phyloP scores from a whole-genome alignment of 2,113 vertebrate species.

The Microcebus tavaratra region DNA sequence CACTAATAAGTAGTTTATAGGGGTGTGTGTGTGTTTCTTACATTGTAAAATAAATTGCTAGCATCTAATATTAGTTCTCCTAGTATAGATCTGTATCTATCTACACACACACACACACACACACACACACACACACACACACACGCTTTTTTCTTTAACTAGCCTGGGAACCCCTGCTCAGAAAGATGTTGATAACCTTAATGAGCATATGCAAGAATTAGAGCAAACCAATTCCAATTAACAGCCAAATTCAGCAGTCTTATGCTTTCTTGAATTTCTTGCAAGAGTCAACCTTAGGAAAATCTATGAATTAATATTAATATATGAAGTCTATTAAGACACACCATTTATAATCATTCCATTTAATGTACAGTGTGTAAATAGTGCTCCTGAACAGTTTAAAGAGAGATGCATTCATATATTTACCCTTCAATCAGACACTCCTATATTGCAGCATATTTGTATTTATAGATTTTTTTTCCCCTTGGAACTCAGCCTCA shows the following conservation, averaged over 20 bases:
- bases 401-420: constrained; percentile 27
- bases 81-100: neutral
- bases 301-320: constrained; percentile 62
- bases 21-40: neutral
- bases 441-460: constrained; percentile 68
- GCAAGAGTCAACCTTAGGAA: constrained; percentile 25
- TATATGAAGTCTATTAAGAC: constrained; percentile 37
- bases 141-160: neutral
- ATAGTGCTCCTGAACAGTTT: constrained; percentile 33
- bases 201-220: neutral
- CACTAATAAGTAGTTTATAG: neutral
- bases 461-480: constrained; percentile 73
- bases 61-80: neutral
- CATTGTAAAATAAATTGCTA: constrained; percentile 26
- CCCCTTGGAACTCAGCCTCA: constrained; percentile 67
- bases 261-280: constrained; percentile 24
- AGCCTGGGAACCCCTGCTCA: neutral
- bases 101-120: neutral
- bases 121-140: neutral
- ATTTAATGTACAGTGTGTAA: constrained; percentile 19
- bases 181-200: constrained; percentile 45
- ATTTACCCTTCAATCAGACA: constrained; percentile 71
- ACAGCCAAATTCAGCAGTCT: constrained; percentile 9
- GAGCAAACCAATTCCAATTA: constrained; percentile 49
- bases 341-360: constrained; percentile 12